Conservation (phyloP, 2,797 vertebrate genomes). For the Alcedo atthis region DNA sequence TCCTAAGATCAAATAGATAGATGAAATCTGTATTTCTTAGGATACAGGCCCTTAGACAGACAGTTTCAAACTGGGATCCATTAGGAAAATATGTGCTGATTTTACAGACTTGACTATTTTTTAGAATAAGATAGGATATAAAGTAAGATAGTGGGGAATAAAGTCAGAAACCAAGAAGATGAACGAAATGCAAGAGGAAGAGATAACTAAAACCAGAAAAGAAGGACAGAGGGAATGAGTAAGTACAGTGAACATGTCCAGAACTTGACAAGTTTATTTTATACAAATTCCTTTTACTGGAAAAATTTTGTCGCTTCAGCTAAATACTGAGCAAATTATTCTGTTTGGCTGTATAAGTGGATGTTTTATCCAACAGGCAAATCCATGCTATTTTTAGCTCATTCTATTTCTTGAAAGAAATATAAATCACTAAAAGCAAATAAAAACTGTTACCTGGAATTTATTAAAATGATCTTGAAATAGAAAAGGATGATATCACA, state of each 20-base stretch:
- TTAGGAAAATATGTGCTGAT: background rate
- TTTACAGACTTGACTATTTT: background rate
- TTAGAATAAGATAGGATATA: background rate
- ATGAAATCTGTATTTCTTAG: background rate
- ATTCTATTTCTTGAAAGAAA: background rate
- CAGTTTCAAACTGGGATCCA: background rate
- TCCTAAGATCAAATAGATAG: background rate
- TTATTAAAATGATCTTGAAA: background rate
- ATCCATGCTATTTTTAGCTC: background rate
- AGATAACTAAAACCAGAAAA: background rate
- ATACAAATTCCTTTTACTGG: background rate
- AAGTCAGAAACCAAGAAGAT: background rate
- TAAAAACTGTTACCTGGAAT: background rate
- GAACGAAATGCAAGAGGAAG: background rate
- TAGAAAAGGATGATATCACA: background rate
- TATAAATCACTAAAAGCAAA: slow-evolving; percentile 11
- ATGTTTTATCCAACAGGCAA: background rate
- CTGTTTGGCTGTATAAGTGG: background rate
- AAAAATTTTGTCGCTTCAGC: background rate
- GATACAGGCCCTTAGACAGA: background rate
- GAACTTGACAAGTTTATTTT: background rate
- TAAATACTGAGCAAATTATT: background rate
- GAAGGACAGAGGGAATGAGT: background rate
- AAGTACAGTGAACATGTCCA: background rate
- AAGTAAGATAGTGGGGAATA: background rate